Percentiles rank a stretch among this genome's conserved stretches.
These are phyloP conservation scores for Smittia aterrima DNA, from an alignment of 2,888 invertebrate species.

Conservation along the genomic window DNA sequence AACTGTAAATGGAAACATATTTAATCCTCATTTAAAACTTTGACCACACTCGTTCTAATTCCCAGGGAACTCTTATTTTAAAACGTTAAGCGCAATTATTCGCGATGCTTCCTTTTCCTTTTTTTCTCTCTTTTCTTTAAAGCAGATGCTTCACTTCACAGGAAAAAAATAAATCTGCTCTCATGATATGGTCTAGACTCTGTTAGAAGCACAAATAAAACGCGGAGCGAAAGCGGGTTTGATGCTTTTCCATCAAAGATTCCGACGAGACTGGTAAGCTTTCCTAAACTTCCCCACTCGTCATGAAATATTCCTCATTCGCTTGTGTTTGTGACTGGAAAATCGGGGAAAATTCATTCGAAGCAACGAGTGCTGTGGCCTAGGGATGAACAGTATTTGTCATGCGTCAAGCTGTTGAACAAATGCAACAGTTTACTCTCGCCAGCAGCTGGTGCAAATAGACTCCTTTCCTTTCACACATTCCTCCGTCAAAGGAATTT, in stretches of 20 bases:
- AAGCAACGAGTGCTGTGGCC: not conserved
- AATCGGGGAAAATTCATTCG: conserved; percentile 7
- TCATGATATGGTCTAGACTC: conserved; percentile 21
- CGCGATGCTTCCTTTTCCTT: not conserved
- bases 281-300: not conserved
- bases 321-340: conserved; percentile 27
- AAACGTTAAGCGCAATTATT: not conserved
- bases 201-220: not conserved
- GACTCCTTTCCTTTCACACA: not conserved
- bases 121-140: not conserved
- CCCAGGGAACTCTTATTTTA: not conserved
- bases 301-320: not conserved
- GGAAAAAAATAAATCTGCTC: not conserved
- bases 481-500: not conserved
- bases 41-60: not conserved
- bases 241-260: not conserved
- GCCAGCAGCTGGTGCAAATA: conserved; percentile 18
- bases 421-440: conserved; percentile 7
- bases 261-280: conserved; percentile 9
- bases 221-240: not conserved
- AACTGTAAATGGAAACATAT: not conserved
- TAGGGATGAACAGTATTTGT: not conserved
- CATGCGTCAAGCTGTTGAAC: conserved; percentile 14
- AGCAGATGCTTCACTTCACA: not conserved
- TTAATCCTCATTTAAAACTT: conserved; percentile 1